phyloP scores from a whole-genome alignment of 2,888 invertebrate species.

The Timema cristinae region DNA sequence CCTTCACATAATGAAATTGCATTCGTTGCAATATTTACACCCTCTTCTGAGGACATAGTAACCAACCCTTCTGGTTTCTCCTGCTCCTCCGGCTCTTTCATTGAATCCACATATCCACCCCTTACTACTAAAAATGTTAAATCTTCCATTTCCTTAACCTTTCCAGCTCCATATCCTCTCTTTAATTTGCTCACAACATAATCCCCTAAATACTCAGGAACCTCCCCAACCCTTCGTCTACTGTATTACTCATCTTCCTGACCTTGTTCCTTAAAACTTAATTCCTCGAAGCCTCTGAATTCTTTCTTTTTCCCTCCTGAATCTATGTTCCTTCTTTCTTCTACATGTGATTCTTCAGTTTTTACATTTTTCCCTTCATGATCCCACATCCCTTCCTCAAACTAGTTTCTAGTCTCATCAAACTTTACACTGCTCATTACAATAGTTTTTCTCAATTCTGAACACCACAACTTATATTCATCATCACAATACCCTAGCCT shows the following conservation, averaged over 20 bases:
- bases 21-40: neutral
- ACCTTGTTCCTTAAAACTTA: neutral
- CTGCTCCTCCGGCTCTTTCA: no score
- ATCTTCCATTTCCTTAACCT: no score
- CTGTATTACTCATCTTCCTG: no score
- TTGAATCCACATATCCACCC: no score
- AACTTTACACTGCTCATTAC: neutral
- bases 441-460: no score
- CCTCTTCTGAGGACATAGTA: neutral
- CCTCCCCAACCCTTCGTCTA: neutral
- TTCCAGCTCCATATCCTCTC: neutral
- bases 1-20: constrained; percentile 1
- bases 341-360: neutral
- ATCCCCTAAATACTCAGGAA: constrained; percentile 2
- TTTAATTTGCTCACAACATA: neutral
- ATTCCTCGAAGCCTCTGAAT: neutral
- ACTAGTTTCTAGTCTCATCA: neutral
- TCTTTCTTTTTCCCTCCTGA: neutral
- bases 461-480: no score
- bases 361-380: neutral
- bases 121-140: no score
- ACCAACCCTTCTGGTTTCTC: neutral
- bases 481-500: no score
- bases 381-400: constrained; percentile 4
- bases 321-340: neutral